phyloP scores from a whole-genome alignment of 1,140 invertebrate species.

The Elymnias hypermnestra region DNA sequence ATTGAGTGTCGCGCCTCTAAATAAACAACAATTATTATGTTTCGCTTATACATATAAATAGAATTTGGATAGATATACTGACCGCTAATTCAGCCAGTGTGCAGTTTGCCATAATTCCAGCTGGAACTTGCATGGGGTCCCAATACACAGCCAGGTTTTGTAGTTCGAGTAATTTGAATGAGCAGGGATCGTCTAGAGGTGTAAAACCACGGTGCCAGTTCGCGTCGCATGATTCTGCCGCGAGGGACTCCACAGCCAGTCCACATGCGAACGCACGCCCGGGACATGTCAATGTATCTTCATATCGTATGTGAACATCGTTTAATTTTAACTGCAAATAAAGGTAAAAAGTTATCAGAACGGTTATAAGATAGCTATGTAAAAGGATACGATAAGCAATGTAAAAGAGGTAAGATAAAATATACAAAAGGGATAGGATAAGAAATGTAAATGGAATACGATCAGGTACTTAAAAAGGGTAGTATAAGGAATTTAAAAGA shows the following conservation, averaged over 20 bases:
- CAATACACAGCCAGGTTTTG: slow-evolving; percentile 93
- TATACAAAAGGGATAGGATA: no score
- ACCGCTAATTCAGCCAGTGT: slow-evolving; percentile 80
- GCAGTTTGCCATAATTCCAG: slow-evolving; percentile 82
- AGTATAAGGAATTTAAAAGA: no score
- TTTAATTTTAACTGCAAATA: slow-evolving; percentile 87
- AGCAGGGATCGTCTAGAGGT: slow-evolving; percentile 78
- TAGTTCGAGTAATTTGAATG: slow-evolving; percentile 93
- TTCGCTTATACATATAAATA: no score
- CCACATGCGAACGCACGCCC: slow-evolving; percentile 88
- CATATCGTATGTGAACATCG: slow-evolving; percentile 97
- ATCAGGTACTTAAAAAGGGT: no score
- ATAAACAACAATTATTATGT: no score
- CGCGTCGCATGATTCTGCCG: slow-evolving; percentile 93
- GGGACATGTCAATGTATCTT: slow-evolving; percentile 87
- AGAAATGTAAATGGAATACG: no score
- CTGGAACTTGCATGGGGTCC: slow-evolving; percentile 82
- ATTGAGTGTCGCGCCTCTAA: no score
- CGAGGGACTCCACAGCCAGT: slow-evolving; percentile 87
- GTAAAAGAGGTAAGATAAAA: no score
- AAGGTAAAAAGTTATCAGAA: no score
- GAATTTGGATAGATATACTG: slow-evolving; percentile 13
- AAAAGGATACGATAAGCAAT: no score
- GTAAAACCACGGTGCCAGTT: slow-evolving; percentile 89
- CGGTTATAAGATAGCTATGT: no score